Base-by-base conservation (phyloP, 2,797 vertebrate species). In the Craterocephalus amniculus region DNA sequence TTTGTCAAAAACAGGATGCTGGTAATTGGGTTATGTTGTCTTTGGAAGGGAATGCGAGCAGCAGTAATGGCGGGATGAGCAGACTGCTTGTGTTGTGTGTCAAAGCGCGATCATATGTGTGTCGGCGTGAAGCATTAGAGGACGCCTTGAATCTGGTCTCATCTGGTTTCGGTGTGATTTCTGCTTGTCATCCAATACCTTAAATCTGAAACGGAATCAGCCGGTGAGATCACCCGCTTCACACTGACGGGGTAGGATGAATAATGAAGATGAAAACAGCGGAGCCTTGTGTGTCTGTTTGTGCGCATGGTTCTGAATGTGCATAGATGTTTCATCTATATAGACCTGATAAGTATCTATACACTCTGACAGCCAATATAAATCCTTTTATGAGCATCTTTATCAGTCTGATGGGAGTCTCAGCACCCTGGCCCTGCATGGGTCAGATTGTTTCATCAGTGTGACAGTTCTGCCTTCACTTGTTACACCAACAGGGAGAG, bases 341-440 rank as follows among this genome's bases (percentile, higher is more conserved):
- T 87, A 68, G 75, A 51, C 45, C 64, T 27, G 91, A 93, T 92
- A 86, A 13, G 32, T 67, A 90, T 93, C 91, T 89, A 58, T 87
- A 84, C 78, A 85, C 79, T 84, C 73, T 43, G 90, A 89, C 92
- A 92, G 83, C 77, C 89, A 91, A 90, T 92, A 93, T 92, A 90
- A 92, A 91, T 90, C 81, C 79, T 85, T 91, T 91, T 90, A 91
- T 90, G 90, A 92, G 88, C 87, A 89, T 90, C 83, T 87, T 88
- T 92, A 92, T 93, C 91, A 70, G 74, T 64, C 10, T 74, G 80
- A 81, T 87, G 86, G 85, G 82, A 86, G 83, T 74, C 68, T 78
- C 52, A 2, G 81, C 83, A 81, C 81, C 69, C 34, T 67, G 76
- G 85, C 76, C 81, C 81, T 79, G 84, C 59, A 81, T 59, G 34